A percentile compares a stretch with the other conserved stretches of the same genome.
Evolutionary conservation across 2,113 vertebrate species (phyloP).

Genomic region (Microtus pennsylvanicus): DNA sequence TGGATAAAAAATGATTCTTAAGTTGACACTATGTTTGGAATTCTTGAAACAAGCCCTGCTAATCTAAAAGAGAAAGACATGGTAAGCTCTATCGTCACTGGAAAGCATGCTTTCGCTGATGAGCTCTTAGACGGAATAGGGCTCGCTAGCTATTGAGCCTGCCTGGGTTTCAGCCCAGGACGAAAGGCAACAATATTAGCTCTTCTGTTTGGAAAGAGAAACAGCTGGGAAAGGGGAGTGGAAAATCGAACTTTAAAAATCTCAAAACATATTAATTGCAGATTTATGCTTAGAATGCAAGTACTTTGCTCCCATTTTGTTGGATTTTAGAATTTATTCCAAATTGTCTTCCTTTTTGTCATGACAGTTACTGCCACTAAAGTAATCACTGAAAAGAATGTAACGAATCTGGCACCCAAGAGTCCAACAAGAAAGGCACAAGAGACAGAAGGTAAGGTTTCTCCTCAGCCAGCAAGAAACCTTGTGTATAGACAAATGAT

Average conservation of each 20-base stretch:
- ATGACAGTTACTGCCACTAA: not conserved
- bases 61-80: not conserved
- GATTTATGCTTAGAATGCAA: not conserved
- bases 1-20: not conserved
- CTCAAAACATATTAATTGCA: not conserved
- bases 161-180: not conserved
- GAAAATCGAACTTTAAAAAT: not conserved
- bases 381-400: not conserved
- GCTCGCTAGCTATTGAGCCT: not conserved
- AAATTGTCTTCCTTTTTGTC: not conserved
- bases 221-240: not conserved
- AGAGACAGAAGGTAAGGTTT: not conserved
- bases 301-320: not conserved
- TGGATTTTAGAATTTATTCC: not conserved
- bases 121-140: not conserved
- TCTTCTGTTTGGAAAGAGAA: not conserved
- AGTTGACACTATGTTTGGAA: not conserved
- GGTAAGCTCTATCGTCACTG: not conserved
- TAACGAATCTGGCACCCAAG: not conserved
- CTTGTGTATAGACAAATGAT: slow-evolving; percentile 7
- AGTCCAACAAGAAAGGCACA: not conserved
- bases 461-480: not conserved
- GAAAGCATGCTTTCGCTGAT: not conserved
- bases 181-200: not conserved
- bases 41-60: not conserved